Conservation (phyloP, 1,140 invertebrate species). For the Neodiprion lecontei region DNA sequence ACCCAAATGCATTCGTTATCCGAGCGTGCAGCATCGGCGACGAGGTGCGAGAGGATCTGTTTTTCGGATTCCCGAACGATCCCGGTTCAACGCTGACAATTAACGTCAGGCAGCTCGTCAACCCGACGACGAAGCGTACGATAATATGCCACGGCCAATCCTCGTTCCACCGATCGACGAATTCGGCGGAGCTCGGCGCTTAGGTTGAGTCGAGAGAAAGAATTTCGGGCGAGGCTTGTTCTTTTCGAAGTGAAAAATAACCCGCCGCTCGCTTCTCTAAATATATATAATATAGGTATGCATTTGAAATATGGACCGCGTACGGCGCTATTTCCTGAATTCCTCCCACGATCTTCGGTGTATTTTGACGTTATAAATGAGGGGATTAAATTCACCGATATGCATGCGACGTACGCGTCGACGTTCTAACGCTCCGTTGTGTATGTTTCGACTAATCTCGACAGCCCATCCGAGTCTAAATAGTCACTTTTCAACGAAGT, state of each 20-base stretch:
- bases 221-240: not conserved
- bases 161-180: not conserved
- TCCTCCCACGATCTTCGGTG: not conserved
- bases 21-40: not conserved
- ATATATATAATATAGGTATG: not conserved
- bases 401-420: no score
- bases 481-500: no score
- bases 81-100: not conserved
- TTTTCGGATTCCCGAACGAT: no score
- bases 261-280: not conserved
- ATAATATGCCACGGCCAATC: not conserved
- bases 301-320: not conserved
- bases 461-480: no score
- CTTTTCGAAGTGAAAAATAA: not conserved
- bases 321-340: no score
- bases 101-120: constrained; percentile 1
- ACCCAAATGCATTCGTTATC: not conserved
- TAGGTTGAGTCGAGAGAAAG: not conserved
- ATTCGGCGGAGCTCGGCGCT: not conserved
- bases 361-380: no score
- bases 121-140: not conserved
- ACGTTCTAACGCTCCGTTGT: no score
- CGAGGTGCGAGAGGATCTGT: not conserved
- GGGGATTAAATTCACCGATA: no score
- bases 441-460: no score